These are phyloP conservation scores for Epicauta chinensis DNA, from an alignment of 1,140 invertebrate species.

Conservation along the genomic window DNA sequence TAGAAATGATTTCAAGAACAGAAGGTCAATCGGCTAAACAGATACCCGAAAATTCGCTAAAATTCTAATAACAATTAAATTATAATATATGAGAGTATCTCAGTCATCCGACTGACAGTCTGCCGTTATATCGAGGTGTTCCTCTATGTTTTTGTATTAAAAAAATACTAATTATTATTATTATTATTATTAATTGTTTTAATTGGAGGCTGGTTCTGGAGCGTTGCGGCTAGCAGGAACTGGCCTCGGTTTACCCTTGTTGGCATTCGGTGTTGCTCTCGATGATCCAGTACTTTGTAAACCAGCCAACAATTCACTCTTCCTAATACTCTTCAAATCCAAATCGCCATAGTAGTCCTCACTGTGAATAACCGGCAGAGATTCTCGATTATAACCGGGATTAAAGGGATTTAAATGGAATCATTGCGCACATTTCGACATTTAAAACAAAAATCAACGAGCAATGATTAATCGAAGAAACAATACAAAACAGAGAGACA, in stretches of 20 bases:
- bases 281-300: conserved; percentile 57
- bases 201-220: conserved; percentile 34
- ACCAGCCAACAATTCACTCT: conserved; percentile 79
- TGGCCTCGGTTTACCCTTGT: conserved; percentile 35
- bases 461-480: no score
- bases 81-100: conserved; percentile 19
- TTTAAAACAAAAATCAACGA: no score
- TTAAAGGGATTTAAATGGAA: no score
- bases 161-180: no score
- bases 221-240: conserved; percentile 33
- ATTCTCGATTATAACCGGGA: background rate
- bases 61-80: conserved; percentile 16
- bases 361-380: conserved; percentile 53
- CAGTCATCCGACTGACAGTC: conserved; percentile 18
- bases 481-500: no score
- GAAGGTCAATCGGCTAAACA: conserved; percentile 20
- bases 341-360: conserved; percentile 94
- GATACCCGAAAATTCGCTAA: conserved; percentile 3
- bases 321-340: conserved; percentile 88
- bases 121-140: conserved; percentile 1
- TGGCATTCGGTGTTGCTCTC: conserved; percentile 36
- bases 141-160: conserved; percentile 1
- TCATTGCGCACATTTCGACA: no score
- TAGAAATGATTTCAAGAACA: conserved; percentile 3
- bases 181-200: conserved; percentile 16